A percentile compares a stretch with the other conserved stretches of the same genome.
Conservation (phyloP, 2,797 vertebrate genomes). For the Euphonia xanthogaster region DNA sequence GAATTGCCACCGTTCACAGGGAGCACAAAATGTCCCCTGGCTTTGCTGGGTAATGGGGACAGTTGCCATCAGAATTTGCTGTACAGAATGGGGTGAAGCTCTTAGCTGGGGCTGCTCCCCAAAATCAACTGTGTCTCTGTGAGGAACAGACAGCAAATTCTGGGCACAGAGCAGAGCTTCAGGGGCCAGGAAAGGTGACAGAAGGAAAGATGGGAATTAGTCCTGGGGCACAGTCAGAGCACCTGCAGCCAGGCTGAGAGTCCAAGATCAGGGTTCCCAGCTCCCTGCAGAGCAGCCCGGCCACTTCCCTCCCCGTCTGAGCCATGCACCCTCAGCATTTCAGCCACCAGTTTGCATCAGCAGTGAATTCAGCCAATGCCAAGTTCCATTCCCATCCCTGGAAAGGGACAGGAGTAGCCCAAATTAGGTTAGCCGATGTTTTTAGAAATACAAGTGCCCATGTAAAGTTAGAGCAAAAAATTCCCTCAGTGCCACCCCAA, state of each 20-base stretch:
- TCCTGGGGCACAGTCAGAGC: neutral
- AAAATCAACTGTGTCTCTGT: accelerated
- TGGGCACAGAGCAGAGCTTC: neutral
- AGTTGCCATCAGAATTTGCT: neutral
- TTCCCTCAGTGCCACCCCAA: neutral
- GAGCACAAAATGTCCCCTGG: neutral
- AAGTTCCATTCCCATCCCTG: constrained; percentile 12
- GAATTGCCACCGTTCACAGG: accelerated
- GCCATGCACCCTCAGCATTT: neutral
- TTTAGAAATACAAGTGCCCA: neutral
- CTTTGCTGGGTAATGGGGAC: neutral
- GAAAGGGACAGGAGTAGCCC: neutral
- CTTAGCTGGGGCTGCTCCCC: neutral
- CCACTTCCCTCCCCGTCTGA: accelerated
- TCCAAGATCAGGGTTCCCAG: neutral
- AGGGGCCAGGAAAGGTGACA: neutral
- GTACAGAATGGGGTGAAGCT: neutral
- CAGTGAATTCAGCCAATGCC: neutral
- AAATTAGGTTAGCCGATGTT: neutral
- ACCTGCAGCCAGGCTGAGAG: neutral
- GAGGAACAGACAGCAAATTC: neutral
- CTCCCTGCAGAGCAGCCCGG: neutral
- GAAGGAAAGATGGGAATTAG: accelerated
- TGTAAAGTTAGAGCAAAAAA: neutral
- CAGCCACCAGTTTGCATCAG: neutral